Evolutionary conservation across 2,888 invertebrate species (phyloP).

Genomic region (Cecidostiba fungosa): DNA sequence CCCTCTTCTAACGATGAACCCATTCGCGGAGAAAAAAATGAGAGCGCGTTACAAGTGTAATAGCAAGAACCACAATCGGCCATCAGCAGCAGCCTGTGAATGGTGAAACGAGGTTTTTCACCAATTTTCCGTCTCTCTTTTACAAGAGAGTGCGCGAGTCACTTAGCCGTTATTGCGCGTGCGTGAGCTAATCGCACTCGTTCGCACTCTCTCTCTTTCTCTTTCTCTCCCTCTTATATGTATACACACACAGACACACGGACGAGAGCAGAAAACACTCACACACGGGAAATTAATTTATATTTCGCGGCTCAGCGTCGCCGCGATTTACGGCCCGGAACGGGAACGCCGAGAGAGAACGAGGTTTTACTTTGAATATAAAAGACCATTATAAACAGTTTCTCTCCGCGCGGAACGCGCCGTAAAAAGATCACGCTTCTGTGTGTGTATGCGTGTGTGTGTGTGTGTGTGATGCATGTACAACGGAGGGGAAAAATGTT

Average conservation of each 20-base stretch:
- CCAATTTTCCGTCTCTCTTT: constrained; percentile 23
- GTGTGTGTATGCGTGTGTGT: neutral
- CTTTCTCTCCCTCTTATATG: neutral
- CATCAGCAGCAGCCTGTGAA: neutral
- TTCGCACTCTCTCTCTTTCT: neutral
- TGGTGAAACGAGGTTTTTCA: constrained; percentile 24
- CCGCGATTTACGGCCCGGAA: constrained; percentile 65
- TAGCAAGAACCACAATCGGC: neutral
- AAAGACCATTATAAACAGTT: constrained; percentile 64
- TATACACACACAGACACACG: neutral
- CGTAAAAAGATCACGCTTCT: constrained; percentile 59
- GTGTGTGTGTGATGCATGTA: neutral
- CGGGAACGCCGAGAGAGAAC: constrained; percentile 58
- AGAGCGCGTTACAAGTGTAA: neutral
- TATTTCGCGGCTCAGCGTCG: constrained; percentile 61
- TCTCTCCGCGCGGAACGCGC: constrained; percentile 60
- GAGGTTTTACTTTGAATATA: constrained; percentile 64
- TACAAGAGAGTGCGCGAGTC: neutral
- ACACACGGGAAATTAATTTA: constrained; percentile 61
- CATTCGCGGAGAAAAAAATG: neutral
- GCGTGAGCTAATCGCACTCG: constrained; percentile 45
- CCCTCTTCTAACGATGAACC: neutral
- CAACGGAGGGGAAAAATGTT: constrained; percentile 54
- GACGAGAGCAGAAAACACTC: constrained; percentile 52
- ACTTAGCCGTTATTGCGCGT: constrained; percentile 23